phyloP scores from a whole-genome alignment of 2,888 invertebrate genomes.

The Isoperla grammatica region DNA sequence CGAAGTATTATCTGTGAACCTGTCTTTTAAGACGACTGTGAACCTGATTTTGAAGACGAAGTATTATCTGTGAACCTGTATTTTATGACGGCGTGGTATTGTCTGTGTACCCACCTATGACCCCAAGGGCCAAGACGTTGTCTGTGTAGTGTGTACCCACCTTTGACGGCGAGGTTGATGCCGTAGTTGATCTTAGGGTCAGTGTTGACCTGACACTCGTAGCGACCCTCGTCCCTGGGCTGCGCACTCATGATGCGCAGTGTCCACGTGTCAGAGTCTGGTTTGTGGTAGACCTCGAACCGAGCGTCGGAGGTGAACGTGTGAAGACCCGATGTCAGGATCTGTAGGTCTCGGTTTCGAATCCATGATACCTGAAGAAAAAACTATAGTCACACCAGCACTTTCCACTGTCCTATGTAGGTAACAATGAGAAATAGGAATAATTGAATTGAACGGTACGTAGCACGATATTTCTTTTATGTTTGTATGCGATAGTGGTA shows the following conservation, averaged over 20 bases:
- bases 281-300: slow-evolving; percentile 52
- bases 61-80: too few species aligned
- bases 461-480: too few species aligned
- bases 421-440: too few species aligned
- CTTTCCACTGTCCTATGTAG: too few species aligned
- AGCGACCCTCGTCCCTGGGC: slow-evolving; percentile 57
- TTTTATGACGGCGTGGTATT: too few species aligned
- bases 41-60: too few species aligned
- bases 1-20: too few species aligned
- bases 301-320: slow-evolving; percentile 65
- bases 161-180: slow-evolving; percentile 57
- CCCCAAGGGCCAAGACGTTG: slow-evolving; percentile 57
- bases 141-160: slow-evolving; percentile 56
- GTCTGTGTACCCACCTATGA: slow-evolving; percentile 50
- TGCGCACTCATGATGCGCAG: slow-evolving; percentile 56
- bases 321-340: slow-evolving; percentile 57
- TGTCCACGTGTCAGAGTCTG: slow-evolving; percentile 51
- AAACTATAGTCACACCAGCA: not conserved
- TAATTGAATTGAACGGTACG: too few species aligned
- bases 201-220: slow-evolving; percentile 71
- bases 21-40: too few species aligned
- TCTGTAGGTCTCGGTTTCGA: slow-evolving; percentile 62
- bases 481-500: too few species aligned
- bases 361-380: slow-evolving; percentile 66
- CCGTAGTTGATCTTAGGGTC: slow-evolving; percentile 67